Conservation (phyloP, 1,140 invertebrate genomes). For the Coenobita brevimanus region DNA sequence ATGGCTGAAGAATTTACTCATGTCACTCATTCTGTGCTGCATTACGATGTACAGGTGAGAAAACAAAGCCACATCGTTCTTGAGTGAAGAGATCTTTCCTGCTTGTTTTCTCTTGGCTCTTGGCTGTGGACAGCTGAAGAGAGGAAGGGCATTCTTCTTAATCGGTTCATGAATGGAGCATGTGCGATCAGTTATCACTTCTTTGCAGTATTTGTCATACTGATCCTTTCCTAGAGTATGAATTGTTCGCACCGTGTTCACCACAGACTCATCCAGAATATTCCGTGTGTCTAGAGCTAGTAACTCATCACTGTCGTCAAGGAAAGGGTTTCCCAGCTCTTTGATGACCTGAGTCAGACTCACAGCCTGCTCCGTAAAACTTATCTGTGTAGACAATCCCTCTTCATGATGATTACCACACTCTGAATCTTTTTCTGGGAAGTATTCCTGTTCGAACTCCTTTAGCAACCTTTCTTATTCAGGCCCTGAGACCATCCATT, state of each 20-base stretch:
- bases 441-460: constrained; percentile 13
- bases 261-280: too few species aligned
- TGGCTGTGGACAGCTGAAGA: too few species aligned
- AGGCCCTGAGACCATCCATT: too few species aligned
- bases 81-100: not conserved
- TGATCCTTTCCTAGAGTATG: constrained; percentile 12
- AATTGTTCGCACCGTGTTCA: constrained; percentile 13
- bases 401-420: constrained; percentile 23
- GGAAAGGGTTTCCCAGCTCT: constrained; percentile 23
- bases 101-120: too few species aligned
- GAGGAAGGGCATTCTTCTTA: too few species aligned
- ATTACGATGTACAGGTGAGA: not conserved
- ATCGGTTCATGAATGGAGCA: too few species aligned
- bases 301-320: constrained; percentile 11
- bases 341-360: constrained; percentile 4
- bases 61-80: not conserved
- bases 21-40: too few species aligned
- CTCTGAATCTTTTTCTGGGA: constrained; percentile 19
- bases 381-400: constrained; percentile 24
- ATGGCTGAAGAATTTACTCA: too few species aligned
- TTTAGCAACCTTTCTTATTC: too few species aligned
- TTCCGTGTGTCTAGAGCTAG: too few species aligned
- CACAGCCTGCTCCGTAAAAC: too few species aligned
- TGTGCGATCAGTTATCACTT: too few species aligned
- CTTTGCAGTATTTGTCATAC: constrained; percentile 12